These are phyloP conservation scores for Aquatica leii DNA, from an alignment of 2,888 invertebrate species.

Conservation along the genomic window DNA sequence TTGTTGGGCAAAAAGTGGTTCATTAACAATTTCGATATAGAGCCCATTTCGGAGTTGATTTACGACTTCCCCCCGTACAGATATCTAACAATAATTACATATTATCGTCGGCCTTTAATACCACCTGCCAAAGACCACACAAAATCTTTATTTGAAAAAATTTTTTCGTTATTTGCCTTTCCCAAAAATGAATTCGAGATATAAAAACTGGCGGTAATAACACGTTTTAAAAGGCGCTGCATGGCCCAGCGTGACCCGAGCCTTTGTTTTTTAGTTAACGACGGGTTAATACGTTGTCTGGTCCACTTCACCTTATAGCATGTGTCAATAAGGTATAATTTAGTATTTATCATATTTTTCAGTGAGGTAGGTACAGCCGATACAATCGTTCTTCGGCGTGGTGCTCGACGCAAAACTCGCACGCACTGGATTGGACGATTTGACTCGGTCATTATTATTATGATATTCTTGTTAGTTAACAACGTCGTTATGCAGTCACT, in stretches of 20 bases:
- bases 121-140: constrained; percentile 43
- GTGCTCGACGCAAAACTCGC: constrained; percentile 20
- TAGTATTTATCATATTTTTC: constrained; percentile 51
- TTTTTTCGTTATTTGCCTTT: constrained; percentile 27
- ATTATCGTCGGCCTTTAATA: constrained; percentile 20
- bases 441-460: constrained; percentile 39
- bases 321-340: constrained; percentile 49
- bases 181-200: constrained; percentile 41
- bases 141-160: constrained; percentile 28
- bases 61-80: constrained; percentile 38
- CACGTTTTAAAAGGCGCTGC: constrained; percentile 38
- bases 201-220: constrained; percentile 45
- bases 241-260: constrained; percentile 16
- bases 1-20: background rate
- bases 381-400: constrained; percentile 31
- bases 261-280: constrained; percentile 39
- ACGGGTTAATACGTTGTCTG: constrained; percentile 42
- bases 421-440: constrained; percentile 19
- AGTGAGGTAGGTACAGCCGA: constrained; percentile 49
- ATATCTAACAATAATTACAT: constrained; percentile 33
- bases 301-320: constrained; percentile 51
- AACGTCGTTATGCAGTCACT: constrained; percentile 39
- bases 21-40: constrained; percentile 25
- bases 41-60: constrained; percentile 34
- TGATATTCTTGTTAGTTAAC: constrained; percentile 41